Base-by-base conservation (phyloP, 2,113 vertebrate species). In the Hippotragus niger region DNA sequence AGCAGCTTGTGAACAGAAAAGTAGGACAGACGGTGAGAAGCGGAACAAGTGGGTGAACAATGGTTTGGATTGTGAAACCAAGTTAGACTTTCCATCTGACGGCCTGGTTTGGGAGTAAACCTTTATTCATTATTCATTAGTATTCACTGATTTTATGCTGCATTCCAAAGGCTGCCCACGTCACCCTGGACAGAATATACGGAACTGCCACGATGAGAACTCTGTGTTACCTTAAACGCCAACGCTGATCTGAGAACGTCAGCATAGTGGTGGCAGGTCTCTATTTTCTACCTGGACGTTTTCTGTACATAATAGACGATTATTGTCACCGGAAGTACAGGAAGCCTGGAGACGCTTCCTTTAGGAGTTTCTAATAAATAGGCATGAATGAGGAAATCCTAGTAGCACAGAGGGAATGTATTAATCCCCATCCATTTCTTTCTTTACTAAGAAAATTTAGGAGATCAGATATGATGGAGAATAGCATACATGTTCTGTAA, bases 1-100 rank as follows among this genome's bases (percentile, higher is more conserved):
- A 81, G 92, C 94, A 76, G 88, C 33, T 80, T 64, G 47, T 40
- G 71, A 81, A 67, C 45, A 92, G 31, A 58, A 76, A 74, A 64
- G 40, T 45, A 92, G 94, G 64, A 74, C 62, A 58, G 62, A 55
- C 90, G 57, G 92, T 62, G 78, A 86, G 95, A 74, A 45, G 78
- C 33, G 57, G 80, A 91, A 2, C 11, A 53, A 74, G 94, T 95
- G 62, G 85, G 76, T 55, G 94, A 80, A 94, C 96, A 96, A 96
- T 97, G 87, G 88, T 62, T 95, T 33, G 23, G 64, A 50, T 96
- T 97, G 89, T 92, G 97, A 96, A 97, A 98, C 95, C n/a, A 40
- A 40, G 58, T 62, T 47, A 62, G 88, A 86, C 31, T 84, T 97
- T 91, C 93, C 95, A 91, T 52, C 6, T 58, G 92, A 57, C 83